Percentiles rank a stretch among this genome's conserved stretches.
phyloP scores from a whole-genome alignment of 2,797 vertebrate genomes.

The Tapirus indicus region DNA sequence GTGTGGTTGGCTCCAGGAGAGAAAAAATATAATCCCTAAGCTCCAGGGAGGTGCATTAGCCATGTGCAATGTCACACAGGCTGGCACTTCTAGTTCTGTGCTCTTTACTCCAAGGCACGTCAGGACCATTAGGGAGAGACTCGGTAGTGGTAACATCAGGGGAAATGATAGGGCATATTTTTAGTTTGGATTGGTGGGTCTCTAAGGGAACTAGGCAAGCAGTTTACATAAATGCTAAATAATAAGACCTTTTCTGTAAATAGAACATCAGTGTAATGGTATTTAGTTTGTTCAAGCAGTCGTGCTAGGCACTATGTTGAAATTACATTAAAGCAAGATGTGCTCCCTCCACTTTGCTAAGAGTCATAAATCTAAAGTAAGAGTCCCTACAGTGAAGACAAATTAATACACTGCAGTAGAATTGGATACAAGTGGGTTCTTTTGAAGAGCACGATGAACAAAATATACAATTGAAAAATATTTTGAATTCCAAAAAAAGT shows the following conservation, averaged over 20 bases:
- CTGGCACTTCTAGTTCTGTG: background rate
- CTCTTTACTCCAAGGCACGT: background rate
- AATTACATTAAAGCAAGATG: conserved; percentile 68
- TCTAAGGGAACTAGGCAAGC: conserved; percentile 63
- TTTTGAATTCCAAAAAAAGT: conserved; percentile 37
- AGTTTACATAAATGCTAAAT: conserved; percentile 77
- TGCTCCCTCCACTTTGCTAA: conserved; percentile 10
- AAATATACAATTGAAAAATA: conserved; percentile 23
- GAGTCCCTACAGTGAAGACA: background rate
- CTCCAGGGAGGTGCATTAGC: background rate
- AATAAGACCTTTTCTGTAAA: conserved; percentile 74
- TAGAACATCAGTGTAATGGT: conserved; percentile 65
- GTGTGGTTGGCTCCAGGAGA: background rate
- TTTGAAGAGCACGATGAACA: background rate
- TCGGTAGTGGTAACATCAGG: background rate
- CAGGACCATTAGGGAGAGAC: background rate
- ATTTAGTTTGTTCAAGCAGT: conserved; percentile 68
- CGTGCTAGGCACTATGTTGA: conserved; percentile 38
- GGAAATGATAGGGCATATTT: conserved; percentile 51
- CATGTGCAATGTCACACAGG: background rate
- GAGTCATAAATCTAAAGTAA: conserved; percentile 47
- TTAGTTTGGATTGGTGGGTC: conserved; percentile 59
- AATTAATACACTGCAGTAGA: background rate
- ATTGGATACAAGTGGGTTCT: background rate
- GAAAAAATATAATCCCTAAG: background rate